These are phyloP conservation scores for Ischnus inquisitorius DNA, from an alignment of 2,888 invertebrate species.

Conservation along the genomic window DNA sequence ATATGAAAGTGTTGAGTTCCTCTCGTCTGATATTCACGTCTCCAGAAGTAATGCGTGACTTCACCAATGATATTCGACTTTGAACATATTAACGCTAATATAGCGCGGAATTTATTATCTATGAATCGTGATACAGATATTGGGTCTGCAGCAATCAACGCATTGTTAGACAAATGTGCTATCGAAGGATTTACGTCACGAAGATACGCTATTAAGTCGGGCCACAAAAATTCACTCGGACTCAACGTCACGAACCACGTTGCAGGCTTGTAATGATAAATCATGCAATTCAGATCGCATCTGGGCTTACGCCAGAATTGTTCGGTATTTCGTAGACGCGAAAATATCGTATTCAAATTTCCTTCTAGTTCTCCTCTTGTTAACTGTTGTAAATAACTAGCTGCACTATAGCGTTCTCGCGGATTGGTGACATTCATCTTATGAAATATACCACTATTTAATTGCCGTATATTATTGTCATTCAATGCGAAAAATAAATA, in stretches of 20 bases:
- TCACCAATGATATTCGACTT: conserved; percentile 72
- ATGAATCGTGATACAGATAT: conserved; percentile 77
- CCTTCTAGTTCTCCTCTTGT: conserved; percentile 66
- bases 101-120: conserved; percentile 77
- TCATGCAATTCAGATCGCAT: conserved; percentile 70
- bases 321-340: conserved; percentile 52
- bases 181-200: conserved; percentile 71
- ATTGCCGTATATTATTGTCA: no score
- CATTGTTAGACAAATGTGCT: conserved; percentile 70
- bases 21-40: conserved; percentile 70
- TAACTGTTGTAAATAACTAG: conserved; percentile 63
- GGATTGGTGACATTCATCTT: no score
- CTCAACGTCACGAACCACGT: conserved; percentile 71
- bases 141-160: conserved; percentile 77
- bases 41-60: conserved; percentile 71
- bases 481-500: no score
- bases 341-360: no score
- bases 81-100: conserved; percentile 75
- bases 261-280: conserved; percentile 69
- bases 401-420: no score
- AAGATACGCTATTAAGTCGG: conserved; percentile 74
- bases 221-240: conserved; percentile 73
- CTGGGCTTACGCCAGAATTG: conserved; percentile 61
- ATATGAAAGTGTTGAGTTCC: conserved; percentile 69
- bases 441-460: no score